phyloP scores from a whole-genome alignment of 2,888 invertebrate genomes.

The Nemotelus pantherinus region DNA sequence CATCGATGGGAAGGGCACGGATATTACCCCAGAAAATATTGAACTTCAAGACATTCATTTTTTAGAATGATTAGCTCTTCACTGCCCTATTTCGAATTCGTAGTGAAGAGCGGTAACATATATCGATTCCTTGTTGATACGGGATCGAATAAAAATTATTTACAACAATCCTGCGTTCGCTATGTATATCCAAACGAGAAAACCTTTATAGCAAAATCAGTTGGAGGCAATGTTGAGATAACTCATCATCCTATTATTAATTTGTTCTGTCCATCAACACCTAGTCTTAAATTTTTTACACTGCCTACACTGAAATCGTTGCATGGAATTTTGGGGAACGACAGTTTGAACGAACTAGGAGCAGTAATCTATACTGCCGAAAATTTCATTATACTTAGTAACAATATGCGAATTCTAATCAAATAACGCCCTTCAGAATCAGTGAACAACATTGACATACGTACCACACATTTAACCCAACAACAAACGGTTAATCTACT shows the following conservation, averaged over 20 bases:
- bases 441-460: slow-evolving; percentile 8
- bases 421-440: not conserved
- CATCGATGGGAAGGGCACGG: no score
- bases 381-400: slow-evolving; percentile 1
- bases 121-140: slow-evolving; percentile 20
- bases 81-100: slow-evolving; percentile 18
- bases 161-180: slow-evolving; percentile 4
- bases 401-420: not conserved
- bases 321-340: slow-evolving; percentile 40
- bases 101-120: slow-evolving; percentile 20
- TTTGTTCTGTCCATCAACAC: slow-evolving; percentile 42
- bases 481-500: slow-evolving; percentile 13
- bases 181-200: slow-evolving; percentile 7
- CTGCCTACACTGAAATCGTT: slow-evolving; percentile 46
- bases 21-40: no score
- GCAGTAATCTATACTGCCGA: slow-evolving; percentile 18
- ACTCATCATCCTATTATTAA: slow-evolving; percentile 45
- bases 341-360: slow-evolving; percentile 8
- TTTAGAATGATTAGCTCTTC: slow-evolving; percentile 35
- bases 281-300: slow-evolving; percentile 47
- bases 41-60: slow-evolving; percentile 1
- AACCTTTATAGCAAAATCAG: not conserved
- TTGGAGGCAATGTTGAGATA: slow-evolving; percentile 41
- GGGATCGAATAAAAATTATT: slow-evolving; percentile 24
- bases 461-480: slow-evolving; percentile 1